phyloP scores from a whole-genome alignment of 2,797 vertebrate genomes.

The Rhyacichthys aspro region DNA sequence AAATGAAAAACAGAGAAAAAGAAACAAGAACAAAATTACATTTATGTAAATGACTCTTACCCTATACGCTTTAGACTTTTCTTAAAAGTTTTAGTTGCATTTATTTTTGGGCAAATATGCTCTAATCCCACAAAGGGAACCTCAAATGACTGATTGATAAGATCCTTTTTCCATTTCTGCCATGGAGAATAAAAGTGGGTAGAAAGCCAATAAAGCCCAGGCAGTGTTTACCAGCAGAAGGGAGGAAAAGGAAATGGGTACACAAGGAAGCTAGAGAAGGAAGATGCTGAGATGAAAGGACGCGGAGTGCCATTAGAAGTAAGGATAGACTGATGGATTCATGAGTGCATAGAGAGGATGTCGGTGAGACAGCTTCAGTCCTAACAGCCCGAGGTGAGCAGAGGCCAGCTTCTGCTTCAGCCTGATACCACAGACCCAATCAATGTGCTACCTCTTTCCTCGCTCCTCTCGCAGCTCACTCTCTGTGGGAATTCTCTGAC shows the following conservation, averaged over 20 bases:
- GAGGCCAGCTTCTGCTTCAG: constrained; percentile 55
- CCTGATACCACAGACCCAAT: constrained; percentile 56
- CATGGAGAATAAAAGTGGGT: constrained; percentile 1
- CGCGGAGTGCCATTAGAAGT: constrained; percentile 3
- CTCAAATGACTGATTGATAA: not conserved
- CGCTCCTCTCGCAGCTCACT: constrained; percentile 18
- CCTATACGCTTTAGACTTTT: not conserved
- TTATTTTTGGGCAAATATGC: not conserved
- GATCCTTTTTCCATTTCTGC: not conserved
- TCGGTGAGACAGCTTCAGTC: constrained; percentile 27
- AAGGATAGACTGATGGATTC: constrained; percentile 16
- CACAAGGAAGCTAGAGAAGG: constrained; percentile 27
- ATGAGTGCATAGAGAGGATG: constrained; percentile 22
- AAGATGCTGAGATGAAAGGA: constrained; percentile 25
- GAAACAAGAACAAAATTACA: constrained; percentile 11
- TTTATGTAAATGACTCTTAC: not conserved
- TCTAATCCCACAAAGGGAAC: not conserved
- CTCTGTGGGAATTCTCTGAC: constrained; percentile 82
- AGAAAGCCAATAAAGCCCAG: constrained; percentile 14
- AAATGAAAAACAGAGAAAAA: constrained; percentile 19
- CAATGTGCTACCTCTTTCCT: constrained; percentile 47
- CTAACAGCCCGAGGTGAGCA: constrained; percentile 33
- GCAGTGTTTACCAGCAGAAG: constrained; percentile 33
- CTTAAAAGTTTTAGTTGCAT: not conserved
- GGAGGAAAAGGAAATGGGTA: constrained; percentile 18